A percentile compares a stretch with the other conserved stretches of the same genome.
Conservation (phyloP, 2,888 invertebrate species). For the Cryptocephalus primarius region DNA sequence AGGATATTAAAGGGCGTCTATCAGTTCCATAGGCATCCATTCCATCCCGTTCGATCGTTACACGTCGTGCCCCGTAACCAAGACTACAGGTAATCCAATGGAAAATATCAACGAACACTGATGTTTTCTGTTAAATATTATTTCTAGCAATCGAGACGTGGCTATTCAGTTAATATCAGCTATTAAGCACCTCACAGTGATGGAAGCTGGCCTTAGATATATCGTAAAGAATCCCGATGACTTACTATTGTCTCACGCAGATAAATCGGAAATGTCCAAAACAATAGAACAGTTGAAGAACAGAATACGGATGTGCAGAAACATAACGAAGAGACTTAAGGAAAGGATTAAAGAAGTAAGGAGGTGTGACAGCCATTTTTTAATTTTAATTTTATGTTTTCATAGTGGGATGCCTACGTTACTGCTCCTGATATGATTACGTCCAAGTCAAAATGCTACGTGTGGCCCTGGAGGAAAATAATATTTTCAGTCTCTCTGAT, state of each 20-base stretch:
- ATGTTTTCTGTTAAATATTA: background rate
- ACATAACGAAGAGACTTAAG: constrained; percentile 7
- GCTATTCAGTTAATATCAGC: constrained; percentile 43
- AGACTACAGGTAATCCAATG: too few relatives aligned
- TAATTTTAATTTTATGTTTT: background rate
- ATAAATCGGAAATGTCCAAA: constrained; percentile 7
- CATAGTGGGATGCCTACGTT: constrained; percentile 36
- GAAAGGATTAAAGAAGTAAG: constrained; percentile 25
- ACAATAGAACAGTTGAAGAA: constrained; percentile 3
- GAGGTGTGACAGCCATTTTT: background rate
- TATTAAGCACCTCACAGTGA: constrained; percentile 46
- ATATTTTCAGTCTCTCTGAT: constrained; percentile 10
- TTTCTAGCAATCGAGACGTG: constrained; percentile 38
- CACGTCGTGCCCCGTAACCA: constrained; percentile 26
- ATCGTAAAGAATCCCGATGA: constrained; percentile 36
- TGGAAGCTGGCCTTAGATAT: constrained; percentile 47
- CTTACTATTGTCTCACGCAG: constrained; percentile 12
- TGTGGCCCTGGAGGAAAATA: constrained; percentile 19
- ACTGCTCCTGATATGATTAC: constrained; percentile 43
- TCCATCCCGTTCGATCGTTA: constrained; percentile 38
- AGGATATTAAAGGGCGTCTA: constrained; percentile 44
- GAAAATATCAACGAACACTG: too few relatives aligned
- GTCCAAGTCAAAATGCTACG: constrained; percentile 12
- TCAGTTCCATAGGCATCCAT: constrained; percentile 48
- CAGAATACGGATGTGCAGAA: constrained; percentile 8